A percentile compares a stretch with the other conserved stretches of the same genome.
Evolutionary conservation across 2,888 invertebrate genomes (phyloP).

Genomic region (Dioctria linearis): DNA sequence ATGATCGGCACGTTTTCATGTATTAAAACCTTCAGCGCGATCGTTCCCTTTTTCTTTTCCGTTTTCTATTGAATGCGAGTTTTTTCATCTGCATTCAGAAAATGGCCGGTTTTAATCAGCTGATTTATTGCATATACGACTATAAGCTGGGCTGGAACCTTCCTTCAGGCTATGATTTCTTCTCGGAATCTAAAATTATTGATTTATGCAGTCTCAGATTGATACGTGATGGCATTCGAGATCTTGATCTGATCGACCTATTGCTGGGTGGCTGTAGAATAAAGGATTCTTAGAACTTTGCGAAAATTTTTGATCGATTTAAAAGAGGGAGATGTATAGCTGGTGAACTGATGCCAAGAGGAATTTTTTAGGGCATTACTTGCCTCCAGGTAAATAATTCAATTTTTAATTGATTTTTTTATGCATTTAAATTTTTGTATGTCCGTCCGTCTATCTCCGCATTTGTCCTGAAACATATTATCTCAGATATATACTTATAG

Average conservation of each 20-base stretch:
- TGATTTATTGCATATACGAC: conserved; percentile 55
- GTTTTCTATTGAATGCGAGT: conserved; percentile 32
- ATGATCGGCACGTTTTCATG: conserved; percentile 46
- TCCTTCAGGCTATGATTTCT: conserved; percentile 41
- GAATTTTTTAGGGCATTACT: too few species aligned
- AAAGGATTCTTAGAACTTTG: conserved; percentile 25
- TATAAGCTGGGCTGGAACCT: conserved; percentile 27
- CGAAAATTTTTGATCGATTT: conserved; percentile 21
- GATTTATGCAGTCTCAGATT: conserved; percentile 61
- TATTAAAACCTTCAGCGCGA: conserved; percentile 16
- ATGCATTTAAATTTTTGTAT: too few species aligned
- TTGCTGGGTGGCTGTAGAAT: conserved; percentile 8
- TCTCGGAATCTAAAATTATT: conserved; percentile 57
- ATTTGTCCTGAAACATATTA: too few species aligned
- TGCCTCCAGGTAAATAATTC: too few species aligned
- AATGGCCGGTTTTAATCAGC: conserved; percentile 54
- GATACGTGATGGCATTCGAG: conserved; percentile 58
- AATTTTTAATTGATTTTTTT: too few species aligned
- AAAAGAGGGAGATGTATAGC: not conserved
- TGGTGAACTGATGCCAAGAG: not conserved
- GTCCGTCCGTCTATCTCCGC: too few species aligned
- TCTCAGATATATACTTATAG: too few species aligned
- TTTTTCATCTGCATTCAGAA: conserved; percentile 9
- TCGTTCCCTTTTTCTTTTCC: conserved; percentile 36
- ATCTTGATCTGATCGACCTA: conserved; percentile 38